phyloP scores from a whole-genome alignment of 2,797 vertebrate species.

The Falco peregrinus region DNA sequence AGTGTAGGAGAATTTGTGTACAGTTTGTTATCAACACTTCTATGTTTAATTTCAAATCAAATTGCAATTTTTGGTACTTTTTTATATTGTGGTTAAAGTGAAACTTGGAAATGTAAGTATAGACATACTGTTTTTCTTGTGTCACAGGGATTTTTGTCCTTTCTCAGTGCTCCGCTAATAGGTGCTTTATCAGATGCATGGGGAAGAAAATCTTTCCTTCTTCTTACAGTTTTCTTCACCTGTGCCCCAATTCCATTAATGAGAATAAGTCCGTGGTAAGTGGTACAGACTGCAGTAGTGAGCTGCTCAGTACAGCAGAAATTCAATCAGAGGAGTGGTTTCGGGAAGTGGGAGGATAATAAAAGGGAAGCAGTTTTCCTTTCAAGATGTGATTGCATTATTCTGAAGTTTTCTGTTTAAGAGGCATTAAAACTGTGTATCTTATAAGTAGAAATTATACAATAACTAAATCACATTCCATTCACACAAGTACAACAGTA shows the following conservation, averaged over 20 bases:
- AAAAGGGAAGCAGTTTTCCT: background rate
- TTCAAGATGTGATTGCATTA: background rate
- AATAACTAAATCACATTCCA: no score
- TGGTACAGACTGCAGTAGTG: background rate
- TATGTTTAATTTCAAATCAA: background rate
- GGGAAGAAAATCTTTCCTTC: slow-evolving; percentile 86
- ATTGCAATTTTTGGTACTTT: background rate
- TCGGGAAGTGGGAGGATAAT: background rate
- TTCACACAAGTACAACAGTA: background rate
- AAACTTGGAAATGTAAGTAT: background rate
- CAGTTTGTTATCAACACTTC: background rate
- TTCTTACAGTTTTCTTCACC: slow-evolving; percentile 88
- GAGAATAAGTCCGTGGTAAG: slow-evolving; percentile 88
- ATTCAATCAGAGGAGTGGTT: background rate
- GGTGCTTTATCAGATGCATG: slow-evolving; percentile 88
- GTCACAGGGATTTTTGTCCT: slow-evolving; percentile 85
- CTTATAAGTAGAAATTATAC: background rate
- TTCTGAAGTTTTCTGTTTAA: background rate
- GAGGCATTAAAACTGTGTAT: background rate
- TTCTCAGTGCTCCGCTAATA: slow-evolving; percentile 86
- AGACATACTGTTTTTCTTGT: background rate
- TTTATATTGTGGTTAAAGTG: background rate
- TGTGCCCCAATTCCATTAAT: slow-evolving; percentile 87
- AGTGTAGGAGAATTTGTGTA: background rate
- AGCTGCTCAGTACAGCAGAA: background rate